Evolutionary conservation across 1,140 invertebrate genomes (phyloP), one percentile per base, ranked within the genome.

Genomic region (Adoxophyes honmai): DNA sequence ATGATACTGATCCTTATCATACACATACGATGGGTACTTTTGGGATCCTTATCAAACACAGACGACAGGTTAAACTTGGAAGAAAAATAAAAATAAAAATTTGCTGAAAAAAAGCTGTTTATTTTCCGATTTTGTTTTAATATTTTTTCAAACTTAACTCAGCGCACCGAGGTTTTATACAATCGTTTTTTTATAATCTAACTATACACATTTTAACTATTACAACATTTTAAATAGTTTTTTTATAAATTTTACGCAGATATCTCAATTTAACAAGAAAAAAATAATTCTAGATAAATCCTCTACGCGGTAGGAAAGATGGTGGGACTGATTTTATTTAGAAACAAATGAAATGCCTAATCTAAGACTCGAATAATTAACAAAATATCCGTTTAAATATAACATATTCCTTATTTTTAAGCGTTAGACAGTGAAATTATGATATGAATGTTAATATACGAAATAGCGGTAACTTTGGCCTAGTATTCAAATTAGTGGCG

Each of bases 51-150:
- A n/a, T n/a, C n/a, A n/a, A n/a, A n/a, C n/a, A n/a, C n/a, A n/a
- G n/a, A 21, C 48, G 55, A 38, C 18, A 10, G 34, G 36, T 42
- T 28, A 28, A 28, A 28, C 6, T 28, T 28, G 21, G 21, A 28
- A 28, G 21, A 3, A n/a, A 62, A 75, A 66, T 64, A 66, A 79
- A 72, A 75, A 51, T 18, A 11, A 64, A 57, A 58, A 54, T 38
- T 55, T 71, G 62, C 77, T 80, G 76, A 73, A 79, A 73, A 76
- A 58, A 67, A 75, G 57, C 34, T 71, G 60, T 55, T 15, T 51
- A 34, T 58, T 60, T 33, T 58, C 59, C 58, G 62, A 67, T 71
- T 39, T 52, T 67, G 44, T 66, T 68, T 70, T 65, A 66, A 61
- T 55, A 57, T 60, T 57, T 56, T 37, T 44, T 59, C 66, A 62